These are phyloP conservation scores for Enteromius afrohamiltoni DNA, from an alignment of 2,797 vertebrate genomes.

Conservation along the genomic window DNA sequence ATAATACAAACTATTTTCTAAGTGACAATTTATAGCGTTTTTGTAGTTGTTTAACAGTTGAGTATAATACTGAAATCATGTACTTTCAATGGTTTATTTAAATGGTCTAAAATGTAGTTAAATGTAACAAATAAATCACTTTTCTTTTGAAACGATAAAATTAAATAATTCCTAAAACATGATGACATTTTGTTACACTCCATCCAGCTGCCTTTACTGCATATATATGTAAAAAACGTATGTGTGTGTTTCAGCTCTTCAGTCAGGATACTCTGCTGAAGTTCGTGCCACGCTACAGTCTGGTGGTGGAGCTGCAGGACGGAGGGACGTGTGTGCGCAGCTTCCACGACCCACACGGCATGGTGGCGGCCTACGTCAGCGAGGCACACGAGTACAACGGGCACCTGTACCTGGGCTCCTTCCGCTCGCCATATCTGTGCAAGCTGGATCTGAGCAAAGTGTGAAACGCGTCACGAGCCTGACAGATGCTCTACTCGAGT, in stretches of 20 bases:
- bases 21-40: not conserved
- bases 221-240: not conserved
- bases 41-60: not conserved
- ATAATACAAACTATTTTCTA: too few species aligned
- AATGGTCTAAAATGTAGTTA: not conserved
- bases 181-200: not conserved
- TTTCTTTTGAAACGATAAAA: not conserved
- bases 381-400: constrained; percentile 90
- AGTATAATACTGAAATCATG: too few species aligned
- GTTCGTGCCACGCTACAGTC: constrained; percentile 89
- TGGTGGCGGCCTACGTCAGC: constrained; percentile 83
- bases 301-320: constrained; percentile 89
- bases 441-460: constrained; percentile 82
- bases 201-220: not conserved
- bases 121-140: not conserved
- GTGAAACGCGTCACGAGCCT: constrained; percentile 53
- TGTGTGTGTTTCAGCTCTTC: constrained; percentile 78
- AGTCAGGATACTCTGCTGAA: constrained; percentile 87
- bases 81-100: not conserved
- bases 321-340: constrained; percentile 88
- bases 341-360: constrained; percentile 89
- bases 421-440: constrained; percentile 86
- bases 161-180: not conserved
- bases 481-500: constrained; percentile 22
- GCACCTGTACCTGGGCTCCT: constrained; percentile 91